Percentiles rank a stretch among this genome's conserved stretches.
Conservation (phyloP, 2,888 invertebrate genomes). For the Ochropacha duplaris region DNA sequence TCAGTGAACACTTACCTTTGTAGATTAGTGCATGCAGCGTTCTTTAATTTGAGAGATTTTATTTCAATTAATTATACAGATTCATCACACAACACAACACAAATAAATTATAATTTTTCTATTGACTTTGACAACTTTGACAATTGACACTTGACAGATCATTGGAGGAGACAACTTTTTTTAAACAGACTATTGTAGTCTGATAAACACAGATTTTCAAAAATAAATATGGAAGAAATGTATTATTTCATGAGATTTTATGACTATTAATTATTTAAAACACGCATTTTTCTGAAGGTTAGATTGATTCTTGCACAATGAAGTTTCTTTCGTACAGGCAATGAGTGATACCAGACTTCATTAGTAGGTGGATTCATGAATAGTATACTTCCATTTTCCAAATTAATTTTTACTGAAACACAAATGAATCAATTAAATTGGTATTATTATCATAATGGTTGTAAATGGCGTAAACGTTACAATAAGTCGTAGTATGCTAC, state of each 20-base stretch:
- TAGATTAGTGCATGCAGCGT: background rate
- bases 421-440: constrained; percentile 10
- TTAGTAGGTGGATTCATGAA: constrained; percentile 89
- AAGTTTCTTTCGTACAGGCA: constrained; percentile 83
- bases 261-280: constrained; percentile 1
- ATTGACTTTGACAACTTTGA: background rate
- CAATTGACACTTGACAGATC: no score
- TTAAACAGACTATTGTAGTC: no score
- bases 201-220: no score
- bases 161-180: no score
- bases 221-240: no score
- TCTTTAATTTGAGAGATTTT: no score
- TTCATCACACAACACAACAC: background rate
- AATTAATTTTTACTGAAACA: constrained; percentile 80
- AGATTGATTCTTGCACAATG: constrained; percentile 84
- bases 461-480: no score
- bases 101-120: background rate
- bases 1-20: background rate
- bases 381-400: constrained; percentile 86
- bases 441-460: no score
- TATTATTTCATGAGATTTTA: no score
- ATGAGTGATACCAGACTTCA: constrained; percentile 86
- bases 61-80: background rate
- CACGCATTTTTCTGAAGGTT: constrained; percentile 83
- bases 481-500: no score